Base-by-base conservation (phyloP, 2,113 vertebrate species). In the Gracilinanus agilis region DNA sequence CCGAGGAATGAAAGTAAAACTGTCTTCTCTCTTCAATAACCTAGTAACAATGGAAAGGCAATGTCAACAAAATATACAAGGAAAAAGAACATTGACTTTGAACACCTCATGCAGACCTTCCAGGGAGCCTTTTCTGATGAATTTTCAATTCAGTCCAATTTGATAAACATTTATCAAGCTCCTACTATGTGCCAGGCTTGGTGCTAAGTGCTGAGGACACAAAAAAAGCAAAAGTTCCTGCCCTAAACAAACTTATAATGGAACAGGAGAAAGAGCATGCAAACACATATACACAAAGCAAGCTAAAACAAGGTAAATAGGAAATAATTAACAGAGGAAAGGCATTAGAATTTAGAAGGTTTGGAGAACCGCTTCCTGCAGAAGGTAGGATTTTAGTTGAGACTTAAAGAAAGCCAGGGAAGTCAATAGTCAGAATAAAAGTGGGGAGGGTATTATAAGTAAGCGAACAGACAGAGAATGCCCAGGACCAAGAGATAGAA, bases 1-100 rank as follows among this genome's bases (percentile, higher is more conserved):
- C 90, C 99, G 99, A 96, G 99, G 99, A 96, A 99, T 98, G 95
- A 99, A 99, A 89, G 98, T 98, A 98, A 99, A 99, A 53, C 99
- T 98, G 91, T 99, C 99, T 98, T 99, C 99, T 19, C 99, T 99
- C 97, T 99, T 99, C 96, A 99, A 98, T 97, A 99, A 98, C 98
- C 99, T 99, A 95, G 89, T 54, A 24, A 53, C 90, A 91, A 97
- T 93, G 95, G 67, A 44, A 0, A 95, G 44, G 40, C 13, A 89
- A 53, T 44, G 19, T 94, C 55, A 96, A 88, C 94, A 34, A 95
- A 53, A 92, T 23, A 92, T 29, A 23, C 40, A 83, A 9, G 9
- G n/a, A 0, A 94, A 44, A 89, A 25, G 67, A 29, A 61, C 11
- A 90, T 8, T 94, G 54, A 89, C 9, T 90, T 4, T 61, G 75